Base-by-base conservation (phyloP, 2,113 vertebrate species). In the Stegastes partitus region DNA sequence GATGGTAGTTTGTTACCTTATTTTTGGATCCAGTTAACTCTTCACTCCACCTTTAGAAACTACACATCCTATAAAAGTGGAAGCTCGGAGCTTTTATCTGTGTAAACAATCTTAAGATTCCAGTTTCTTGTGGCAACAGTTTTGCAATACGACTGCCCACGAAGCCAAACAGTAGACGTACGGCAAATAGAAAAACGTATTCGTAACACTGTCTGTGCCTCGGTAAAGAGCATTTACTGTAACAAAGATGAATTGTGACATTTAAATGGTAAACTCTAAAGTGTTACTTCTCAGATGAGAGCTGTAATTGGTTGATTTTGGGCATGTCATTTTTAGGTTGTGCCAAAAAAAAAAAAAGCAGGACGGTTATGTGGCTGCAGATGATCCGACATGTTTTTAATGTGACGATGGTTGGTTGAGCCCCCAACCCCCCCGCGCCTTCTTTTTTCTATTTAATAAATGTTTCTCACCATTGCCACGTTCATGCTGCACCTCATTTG, bases 401-500 rank as follows among this genome's bases (percentile, higher is more conserved):
- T 62, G 56, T 37, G 31, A 31, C 23, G 8, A 26, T 16, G n/a
- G 18, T 61, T 25, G 59, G 5, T 64, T 64, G 3, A 18, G 25
- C 22, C 14, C 14, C 23, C n/a, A n/a, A n/a, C n/a, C 3, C 14
- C 15, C 6, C 39, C 8, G 14, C 4, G 12, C 37, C 0, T 37
- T 19, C 31, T 8, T 34, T 34, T 34, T 34, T 34, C 31, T 9
- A 34, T 12, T 42, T 55, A 19, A n/a, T 49, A 49, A 49, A 19
- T 23, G 25, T 42, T 14, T 25, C 28, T n/a, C 39, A 0, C 2
- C 26, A 1, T 50, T 19, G 6, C 3, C 22, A 16, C 61, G 61
- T 66, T 62, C 25, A 47, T 11, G 0, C 7, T 54, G n/a, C 31
- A 28, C 26, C 50, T 57, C 56, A 15, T 79, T 65, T 71, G 45